Conservation (phyloP, 2,888 invertebrate species). For the Sympetrum striolatum region DNA sequence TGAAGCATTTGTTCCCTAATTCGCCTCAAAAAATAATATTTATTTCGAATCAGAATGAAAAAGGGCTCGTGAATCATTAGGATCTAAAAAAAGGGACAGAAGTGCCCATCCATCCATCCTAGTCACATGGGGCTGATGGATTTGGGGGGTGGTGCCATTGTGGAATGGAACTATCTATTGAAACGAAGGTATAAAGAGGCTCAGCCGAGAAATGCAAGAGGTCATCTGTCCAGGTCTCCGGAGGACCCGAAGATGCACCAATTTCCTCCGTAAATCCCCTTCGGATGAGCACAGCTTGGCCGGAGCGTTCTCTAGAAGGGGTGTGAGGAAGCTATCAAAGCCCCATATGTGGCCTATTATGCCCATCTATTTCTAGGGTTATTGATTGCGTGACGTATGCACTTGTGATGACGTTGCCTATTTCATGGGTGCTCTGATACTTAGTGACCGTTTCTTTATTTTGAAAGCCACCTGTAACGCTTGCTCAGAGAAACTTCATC, state of each 20-base stretch:
- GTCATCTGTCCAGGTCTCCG: background rate
- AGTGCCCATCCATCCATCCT: background rate
- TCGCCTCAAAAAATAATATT: background rate
- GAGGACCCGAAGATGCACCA: background rate
- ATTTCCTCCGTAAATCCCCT: background rate
- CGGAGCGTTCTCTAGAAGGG: background rate
- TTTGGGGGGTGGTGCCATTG: background rate
- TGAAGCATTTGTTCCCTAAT: background rate
- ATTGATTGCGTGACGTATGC: background rate
- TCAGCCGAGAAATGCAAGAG: background rate
- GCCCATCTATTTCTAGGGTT: background rate
- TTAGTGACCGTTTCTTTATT: background rate
- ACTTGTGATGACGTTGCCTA: background rate
- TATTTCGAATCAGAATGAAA: background rate
- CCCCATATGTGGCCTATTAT: background rate
- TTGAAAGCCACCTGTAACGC: background rate
- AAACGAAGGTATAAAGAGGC: background rate
- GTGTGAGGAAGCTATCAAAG: background rate
- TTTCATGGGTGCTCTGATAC: background rate
- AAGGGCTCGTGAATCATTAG: background rate
- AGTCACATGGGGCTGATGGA: background rate
- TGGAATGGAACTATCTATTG: background rate
- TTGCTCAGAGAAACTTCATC: too few relatives aligned
- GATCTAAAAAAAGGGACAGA: background rate
- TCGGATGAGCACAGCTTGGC: background rate